Conservation (phyloP, 2,797 vertebrate genomes). For the Yasuhikotakia modesta region DNA sequence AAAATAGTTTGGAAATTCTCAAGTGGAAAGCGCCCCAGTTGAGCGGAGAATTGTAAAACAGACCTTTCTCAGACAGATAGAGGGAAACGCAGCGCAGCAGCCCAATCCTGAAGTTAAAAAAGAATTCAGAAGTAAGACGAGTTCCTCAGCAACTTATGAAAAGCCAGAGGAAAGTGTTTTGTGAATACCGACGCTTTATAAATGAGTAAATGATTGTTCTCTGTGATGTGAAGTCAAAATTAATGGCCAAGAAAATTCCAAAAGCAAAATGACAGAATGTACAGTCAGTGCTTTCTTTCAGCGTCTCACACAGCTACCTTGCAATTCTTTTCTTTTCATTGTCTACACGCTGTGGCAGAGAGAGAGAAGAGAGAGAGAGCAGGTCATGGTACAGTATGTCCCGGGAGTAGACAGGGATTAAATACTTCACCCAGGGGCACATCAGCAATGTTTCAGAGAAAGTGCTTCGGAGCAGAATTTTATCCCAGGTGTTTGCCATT, state of each 20-base stretch:
- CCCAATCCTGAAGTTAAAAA: slow-evolving; percentile 38
- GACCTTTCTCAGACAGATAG: slow-evolving; percentile 32
- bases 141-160: slow-evolving; percentile 69
- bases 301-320: slow-evolving; percentile 34
- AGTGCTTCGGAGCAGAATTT: slow-evolving; percentile 43
- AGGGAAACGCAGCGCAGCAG: slow-evolving; percentile 24
- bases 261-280: slow-evolving; percentile 38
- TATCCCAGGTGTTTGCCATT: slow-evolving; percentile 33
- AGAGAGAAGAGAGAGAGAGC: slow-evolving; percentile 4
- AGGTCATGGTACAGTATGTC: slow-evolving; percentile 43
- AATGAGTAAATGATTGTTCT: slow-evolving; percentile 41
- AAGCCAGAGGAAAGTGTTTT: slow-evolving; percentile 62
- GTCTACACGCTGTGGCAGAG: slow-evolving; percentile 1
- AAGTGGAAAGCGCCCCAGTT: slow-evolving; percentile 28
- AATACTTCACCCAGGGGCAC: slow-evolving; percentile 42
- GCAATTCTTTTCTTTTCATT: slow-evolving; percentile 41
- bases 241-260: slow-evolving; percentile 16
- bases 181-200: slow-evolving; percentile 52
- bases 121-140: slow-evolving; percentile 69
- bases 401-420: slow-evolving; percentile 50
- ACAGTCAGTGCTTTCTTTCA: slow-evolving; percentile 47
- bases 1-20: slow-evolving; percentile 35
- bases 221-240: slow-evolving; percentile 19
- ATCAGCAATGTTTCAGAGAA: slow-evolving; percentile 47
- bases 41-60: slow-evolving; percentile 33